Evolutionary conservation across 2,113 vertebrate genomes (phyloP).

Genomic region (Centropus unirufus): DNA sequence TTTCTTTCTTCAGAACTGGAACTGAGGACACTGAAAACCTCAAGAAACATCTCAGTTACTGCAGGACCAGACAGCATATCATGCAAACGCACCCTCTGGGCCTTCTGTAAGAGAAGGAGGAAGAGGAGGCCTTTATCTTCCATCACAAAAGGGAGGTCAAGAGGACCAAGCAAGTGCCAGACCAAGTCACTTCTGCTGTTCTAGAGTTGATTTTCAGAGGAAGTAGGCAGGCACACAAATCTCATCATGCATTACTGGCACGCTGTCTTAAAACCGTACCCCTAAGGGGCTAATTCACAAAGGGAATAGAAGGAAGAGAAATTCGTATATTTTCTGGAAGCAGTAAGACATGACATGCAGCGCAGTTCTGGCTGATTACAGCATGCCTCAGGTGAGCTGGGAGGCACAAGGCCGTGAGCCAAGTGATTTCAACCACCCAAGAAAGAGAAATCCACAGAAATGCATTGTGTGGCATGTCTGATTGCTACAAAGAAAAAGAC

Average conservation of each 20-base stretch:
- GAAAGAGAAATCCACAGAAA: constrained; percentile 54
- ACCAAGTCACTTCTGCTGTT: neutral
- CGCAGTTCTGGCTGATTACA: constrained; percentile 34
- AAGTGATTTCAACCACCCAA: constrained; percentile 39
- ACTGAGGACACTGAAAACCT: neutral
- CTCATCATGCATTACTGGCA: neutral
- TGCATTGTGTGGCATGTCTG: constrained; percentile 32
- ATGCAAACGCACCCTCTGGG: neutral
- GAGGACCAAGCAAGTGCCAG: neutral
- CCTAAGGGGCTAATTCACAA: constrained; percentile 53
- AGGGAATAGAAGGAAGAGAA: constrained; percentile 21
- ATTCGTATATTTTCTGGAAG: constrained; percentile 18
- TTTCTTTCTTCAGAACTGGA: neutral
- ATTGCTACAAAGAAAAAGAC: constrained; percentile 41
- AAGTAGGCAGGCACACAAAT: constrained; percentile 18
- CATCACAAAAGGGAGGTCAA: constrained; percentile 14
- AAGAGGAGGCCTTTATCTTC: neutral
- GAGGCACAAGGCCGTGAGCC: constrained; percentile 19
- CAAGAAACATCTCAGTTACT: neutral
- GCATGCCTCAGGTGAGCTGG: constrained; percentile 49
- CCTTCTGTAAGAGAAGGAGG: neutral
- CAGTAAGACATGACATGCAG: constrained; percentile 29
- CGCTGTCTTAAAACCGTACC: neutral
- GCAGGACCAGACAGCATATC: neutral
- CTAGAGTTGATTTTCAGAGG: neutral